Evolutionary conservation across 2,113 vertebrate species (phyloP).

Genomic region (Chaetodon auriga): DNA sequence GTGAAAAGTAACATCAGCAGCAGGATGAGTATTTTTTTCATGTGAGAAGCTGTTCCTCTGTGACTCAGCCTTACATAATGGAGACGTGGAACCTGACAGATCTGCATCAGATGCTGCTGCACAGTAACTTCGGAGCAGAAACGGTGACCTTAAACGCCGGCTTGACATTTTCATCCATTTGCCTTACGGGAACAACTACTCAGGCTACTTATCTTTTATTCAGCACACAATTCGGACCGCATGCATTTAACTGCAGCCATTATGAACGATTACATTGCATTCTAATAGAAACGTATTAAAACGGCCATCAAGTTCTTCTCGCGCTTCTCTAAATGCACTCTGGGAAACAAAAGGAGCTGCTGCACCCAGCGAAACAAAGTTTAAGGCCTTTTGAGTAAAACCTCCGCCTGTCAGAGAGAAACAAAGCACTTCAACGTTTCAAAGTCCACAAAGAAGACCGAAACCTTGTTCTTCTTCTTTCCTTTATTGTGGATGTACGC

Average conservation of each 20-base stretch:
- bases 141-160: conserved; percentile 47
- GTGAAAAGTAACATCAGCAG: neutral
- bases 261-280: conserved; percentile 4
- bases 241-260: conserved; percentile 37
- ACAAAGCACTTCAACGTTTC: conserved; percentile 36
- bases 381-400: neutral
- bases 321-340: neutral
- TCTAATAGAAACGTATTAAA: conserved; percentile 1
- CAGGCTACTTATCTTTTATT: conserved; percentile 56
- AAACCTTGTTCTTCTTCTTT: neutral
- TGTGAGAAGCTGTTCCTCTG: conserved; percentile 5
- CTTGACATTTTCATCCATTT: conserved; percentile 56
- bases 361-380: neutral
- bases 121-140: neutral
- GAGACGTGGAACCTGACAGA: neutral
- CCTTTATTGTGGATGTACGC: neutral
- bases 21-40: neutral
- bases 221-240: conserved; percentile 24
- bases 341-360: conserved; percentile 6
- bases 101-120: neutral
- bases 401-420: conserved; percentile 3
- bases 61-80: neutral
- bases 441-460: conserved; percentile 8
- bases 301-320: conserved; percentile 8
- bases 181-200: conserved; percentile 43